These are phyloP conservation scores for Cyclopterus lumpus DNA, from an alignment of 2,797 vertebrate genomes.

Conservation along the genomic window DNA sequence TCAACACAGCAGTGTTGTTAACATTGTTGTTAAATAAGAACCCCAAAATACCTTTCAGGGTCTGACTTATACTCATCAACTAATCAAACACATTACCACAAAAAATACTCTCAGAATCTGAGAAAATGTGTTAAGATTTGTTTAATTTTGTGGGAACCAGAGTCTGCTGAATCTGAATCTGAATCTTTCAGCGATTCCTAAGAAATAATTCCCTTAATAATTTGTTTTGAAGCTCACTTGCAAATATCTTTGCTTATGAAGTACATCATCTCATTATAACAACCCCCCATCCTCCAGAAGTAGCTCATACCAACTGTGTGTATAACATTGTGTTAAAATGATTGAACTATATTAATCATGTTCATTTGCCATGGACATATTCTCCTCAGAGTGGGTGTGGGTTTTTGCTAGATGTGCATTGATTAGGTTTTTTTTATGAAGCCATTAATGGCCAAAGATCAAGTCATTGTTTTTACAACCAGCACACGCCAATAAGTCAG, in stretches of 20 bases:
- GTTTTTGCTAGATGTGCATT: background rate
- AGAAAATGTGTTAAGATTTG: background rate
- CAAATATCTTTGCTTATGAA: background rate
- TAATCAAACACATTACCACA: background rate
- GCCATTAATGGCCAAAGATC: constrained; percentile 46
- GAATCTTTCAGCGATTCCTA: background rate
- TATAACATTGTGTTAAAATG: background rate
- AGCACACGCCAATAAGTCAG: constrained; percentile 67
- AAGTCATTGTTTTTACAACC: constrained; percentile 48
- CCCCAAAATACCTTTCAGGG: background rate
- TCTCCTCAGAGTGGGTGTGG: constrained; percentile 1
- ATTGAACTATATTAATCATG: background rate
- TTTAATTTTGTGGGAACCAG: background rate
- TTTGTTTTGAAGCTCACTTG: background rate
- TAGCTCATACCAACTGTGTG: background rate
- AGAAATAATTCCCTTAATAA: background rate
- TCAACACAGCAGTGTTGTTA: background rate
- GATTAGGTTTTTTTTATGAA: constrained; percentile 41
- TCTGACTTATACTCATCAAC: background rate
- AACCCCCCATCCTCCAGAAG: background rate
- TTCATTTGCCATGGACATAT: background rate
- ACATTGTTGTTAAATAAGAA: background rate
- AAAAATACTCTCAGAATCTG: background rate
- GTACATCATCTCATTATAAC: background rate
- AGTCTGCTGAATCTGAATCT: background rate